Percentiles rank a stretch among this genome's conserved stretches.
These are phyloP conservation scores for Steinernema carpocapsae DNA, from an alignment of 2,888 invertebrate genomes.

Conservation along the genomic window DNA sequence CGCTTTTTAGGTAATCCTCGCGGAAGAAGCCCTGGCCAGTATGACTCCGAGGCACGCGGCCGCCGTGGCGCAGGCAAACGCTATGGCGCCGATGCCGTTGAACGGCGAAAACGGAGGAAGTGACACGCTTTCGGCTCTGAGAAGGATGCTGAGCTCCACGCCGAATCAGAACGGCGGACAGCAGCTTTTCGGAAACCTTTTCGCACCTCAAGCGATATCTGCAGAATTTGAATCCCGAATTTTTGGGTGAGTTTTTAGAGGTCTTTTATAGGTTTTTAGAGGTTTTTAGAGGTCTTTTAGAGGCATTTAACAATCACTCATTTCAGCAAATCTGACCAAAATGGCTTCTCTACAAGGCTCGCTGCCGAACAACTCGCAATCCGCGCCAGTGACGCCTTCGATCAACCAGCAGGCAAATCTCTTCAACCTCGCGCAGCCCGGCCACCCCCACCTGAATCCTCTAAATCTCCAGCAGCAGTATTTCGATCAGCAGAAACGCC, in stretches of 20 bases:
- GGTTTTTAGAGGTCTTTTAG: too few relatives aligned
- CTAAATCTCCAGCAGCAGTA: constrained; percentile 17
- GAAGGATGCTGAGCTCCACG: constrained; percentile 21
- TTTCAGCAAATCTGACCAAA: constrained; percentile 28
- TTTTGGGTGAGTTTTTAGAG: constrained; percentile 6
- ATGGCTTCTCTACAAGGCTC: constrained; percentile 9
- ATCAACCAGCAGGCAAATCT: constrained; percentile 23
- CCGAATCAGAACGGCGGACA: neutral
- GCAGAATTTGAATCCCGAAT: neutral
- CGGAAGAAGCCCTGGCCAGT: constrained; percentile 55
- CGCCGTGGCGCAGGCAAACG: constrained; percentile 27
- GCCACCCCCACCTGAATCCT: neutral
- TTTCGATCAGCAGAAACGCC: constrained; percentile 17
- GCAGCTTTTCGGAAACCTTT: constrained; percentile 4
- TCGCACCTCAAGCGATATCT: constrained; percentile 4
- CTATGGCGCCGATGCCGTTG: neutral
- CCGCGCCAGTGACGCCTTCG: neutral
- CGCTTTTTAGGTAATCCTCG: constrained; percentile 56
- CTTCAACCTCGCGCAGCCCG: constrained; percentile 4
- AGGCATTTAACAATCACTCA: neutral
- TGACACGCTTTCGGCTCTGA: constrained; percentile 1
- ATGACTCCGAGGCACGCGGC: constrained; percentile 22
- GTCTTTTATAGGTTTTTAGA: neutral
- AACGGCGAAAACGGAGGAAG: constrained; percentile 5
- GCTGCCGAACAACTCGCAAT: neutral